Evolutionary conservation across 1,140 invertebrate species (phyloP).

Genomic region (Lutraria rhynchaena): DNA sequence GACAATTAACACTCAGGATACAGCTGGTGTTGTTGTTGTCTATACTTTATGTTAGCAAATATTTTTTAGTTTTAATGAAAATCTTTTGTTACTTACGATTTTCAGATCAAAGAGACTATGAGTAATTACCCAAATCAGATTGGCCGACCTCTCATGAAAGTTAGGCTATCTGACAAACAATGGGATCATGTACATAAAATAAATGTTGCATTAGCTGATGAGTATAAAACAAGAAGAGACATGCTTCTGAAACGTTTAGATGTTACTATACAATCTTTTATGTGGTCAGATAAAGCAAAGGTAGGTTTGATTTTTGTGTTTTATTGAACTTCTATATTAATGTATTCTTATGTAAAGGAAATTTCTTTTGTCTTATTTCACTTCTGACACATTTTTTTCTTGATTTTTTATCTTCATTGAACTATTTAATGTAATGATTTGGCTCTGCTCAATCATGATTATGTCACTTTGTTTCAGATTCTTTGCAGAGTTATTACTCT

Average conservation of each 20-base stretch:
- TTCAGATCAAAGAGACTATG: slow-evolving; percentile 87
- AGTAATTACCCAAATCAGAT: slow-evolving; percentile 86
- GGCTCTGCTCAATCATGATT: no score
- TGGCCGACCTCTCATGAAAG: slow-evolving; percentile 90
- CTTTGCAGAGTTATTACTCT: no score
- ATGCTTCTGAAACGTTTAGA: slow-evolving; percentile 95
- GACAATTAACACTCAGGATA: no score
- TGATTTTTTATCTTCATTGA: neutral
- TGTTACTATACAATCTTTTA: slow-evolving; percentile 96
- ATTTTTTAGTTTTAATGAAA: no score
- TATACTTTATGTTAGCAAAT: no score
- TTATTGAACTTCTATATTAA: neutral
- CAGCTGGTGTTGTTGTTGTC: no score
- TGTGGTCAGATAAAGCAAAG: slow-evolving; percentile 91
- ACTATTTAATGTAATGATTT: neutral
- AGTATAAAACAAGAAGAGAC: slow-evolving; percentile 92
- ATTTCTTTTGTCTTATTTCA: neutral
- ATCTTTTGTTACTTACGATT: no score
- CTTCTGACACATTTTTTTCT: neutral
- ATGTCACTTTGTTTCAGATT: no score
- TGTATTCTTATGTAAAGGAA: neutral
- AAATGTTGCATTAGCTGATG: slow-evolving; percentile 89
- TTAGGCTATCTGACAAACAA: slow-evolving; percentile 89
- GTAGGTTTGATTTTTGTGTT: slow-evolving; percentile 60
- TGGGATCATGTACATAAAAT: slow-evolving; percentile 89